These are phyloP conservation scores for Eulithis testata DNA, from an alignment of 2,888 invertebrate species.

Conservation along the genomic window DNA sequence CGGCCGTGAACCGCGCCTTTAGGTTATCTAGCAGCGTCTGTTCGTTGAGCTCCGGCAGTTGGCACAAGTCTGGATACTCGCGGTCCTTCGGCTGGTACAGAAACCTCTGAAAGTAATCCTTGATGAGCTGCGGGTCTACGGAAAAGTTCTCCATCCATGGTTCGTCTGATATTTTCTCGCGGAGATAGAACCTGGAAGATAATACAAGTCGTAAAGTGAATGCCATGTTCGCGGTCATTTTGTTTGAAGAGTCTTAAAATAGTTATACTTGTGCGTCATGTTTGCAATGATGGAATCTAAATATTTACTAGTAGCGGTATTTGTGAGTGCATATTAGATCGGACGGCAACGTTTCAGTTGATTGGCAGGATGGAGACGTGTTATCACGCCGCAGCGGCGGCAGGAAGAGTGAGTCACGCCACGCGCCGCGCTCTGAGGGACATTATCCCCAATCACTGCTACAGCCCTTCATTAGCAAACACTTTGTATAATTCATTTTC, in stretches of 20 bases:
- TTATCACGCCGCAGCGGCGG: conserved; percentile 71
- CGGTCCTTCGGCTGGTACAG: conserved; percentile 96
- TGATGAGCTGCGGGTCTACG: conserved; percentile 95
- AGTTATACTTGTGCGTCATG: conserved; percentile 74
- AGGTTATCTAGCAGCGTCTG: conserved; percentile 96
- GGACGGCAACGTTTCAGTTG: conserved; percentile 67
- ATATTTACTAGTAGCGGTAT: conserved; percentile 59
- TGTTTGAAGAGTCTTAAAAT: conserved; percentile 47
- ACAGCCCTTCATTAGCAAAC: conserved; percentile 57
- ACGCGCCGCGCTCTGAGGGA: conserved; percentile 54
- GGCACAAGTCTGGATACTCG: conserved; percentile 98
- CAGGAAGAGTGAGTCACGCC: conserved; percentile 81
- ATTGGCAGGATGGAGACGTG: conserved; percentile 80
- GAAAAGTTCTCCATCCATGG: conserved; percentile 95
- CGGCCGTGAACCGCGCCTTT: conserved; percentile 93
- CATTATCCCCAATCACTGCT: conserved; percentile 74
- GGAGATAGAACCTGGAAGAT: conserved; percentile 90
- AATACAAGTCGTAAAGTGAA: conserved; percentile 34
- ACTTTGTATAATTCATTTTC: conserved; percentile 44
- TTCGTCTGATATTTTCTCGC: conserved; percentile 93
- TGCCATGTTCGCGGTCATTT: conserved; percentile 27
- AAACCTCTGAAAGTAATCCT: conserved; percentile 96
- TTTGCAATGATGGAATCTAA: conserved; percentile 52
- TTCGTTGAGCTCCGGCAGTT: conserved; percentile 97
- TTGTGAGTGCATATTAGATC: conserved; percentile 64